Evolutionary conservation across 2,797 vertebrate genomes (phyloP).

Genomic region (Okamejei kenojei): DNA sequence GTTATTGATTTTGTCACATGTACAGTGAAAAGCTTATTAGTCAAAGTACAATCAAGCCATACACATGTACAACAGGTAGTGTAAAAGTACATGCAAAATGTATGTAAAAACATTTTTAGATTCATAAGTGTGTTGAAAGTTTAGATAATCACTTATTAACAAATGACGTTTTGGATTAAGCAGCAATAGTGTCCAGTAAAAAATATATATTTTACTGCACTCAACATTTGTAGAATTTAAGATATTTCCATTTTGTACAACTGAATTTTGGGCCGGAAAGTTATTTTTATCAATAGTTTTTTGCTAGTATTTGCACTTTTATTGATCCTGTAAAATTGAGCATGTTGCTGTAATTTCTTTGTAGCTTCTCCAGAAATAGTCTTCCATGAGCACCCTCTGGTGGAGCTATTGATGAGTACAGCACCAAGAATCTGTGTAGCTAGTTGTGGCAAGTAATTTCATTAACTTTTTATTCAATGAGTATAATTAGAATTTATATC

Average conservation of each 20-base stretch:
- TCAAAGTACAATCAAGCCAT: no score
- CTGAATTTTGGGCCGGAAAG: neutral
- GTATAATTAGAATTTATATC: no score
- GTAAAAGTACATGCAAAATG: neutral
- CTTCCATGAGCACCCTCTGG: conserved; percentile 13
- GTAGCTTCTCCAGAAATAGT: neutral
- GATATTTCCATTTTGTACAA: neutral
- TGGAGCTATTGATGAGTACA: neutral
- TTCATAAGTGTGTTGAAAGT: neutral
- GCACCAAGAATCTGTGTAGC: neutral
- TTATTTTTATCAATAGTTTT: neutral
- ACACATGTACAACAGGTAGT: no score
- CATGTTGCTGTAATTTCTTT: neutral
- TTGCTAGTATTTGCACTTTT: neutral
- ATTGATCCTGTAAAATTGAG: no score
- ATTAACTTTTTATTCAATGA: neutral
- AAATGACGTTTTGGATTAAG: neutral
- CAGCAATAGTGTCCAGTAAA: neutral
- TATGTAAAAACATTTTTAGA: neutral
- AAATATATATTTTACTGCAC: neutral
- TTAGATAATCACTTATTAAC: neutral
- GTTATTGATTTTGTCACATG: no score
- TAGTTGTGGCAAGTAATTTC: neutral
- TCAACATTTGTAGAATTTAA: neutral
- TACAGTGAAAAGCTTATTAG: no score